Evolutionary conservation across 1,140 invertebrate species (phyloP), one percentile per base, ranked within the genome.

Genomic region (Wasmannia auropunctata): DNA sequence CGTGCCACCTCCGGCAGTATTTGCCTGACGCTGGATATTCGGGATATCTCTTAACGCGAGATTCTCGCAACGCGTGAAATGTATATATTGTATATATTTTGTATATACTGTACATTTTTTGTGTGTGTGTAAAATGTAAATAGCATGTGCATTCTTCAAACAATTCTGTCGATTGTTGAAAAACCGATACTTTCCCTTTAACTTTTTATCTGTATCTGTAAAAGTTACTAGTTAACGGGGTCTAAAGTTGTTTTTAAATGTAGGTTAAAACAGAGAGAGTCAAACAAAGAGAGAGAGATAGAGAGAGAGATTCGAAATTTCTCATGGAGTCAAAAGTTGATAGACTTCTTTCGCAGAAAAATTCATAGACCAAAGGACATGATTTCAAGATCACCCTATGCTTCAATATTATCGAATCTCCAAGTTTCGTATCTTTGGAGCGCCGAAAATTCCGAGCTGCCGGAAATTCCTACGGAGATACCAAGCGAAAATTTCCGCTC

Each of bases 1-100:
- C 79, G 67, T 83, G 67, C 79, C 79, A 83, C n/a, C 51, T 34
- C 37, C 79, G 79, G 51, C 49, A 58, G 67, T 81, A 72, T 81
- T 81, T 72, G 49, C 65, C 34, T 49, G 67, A 70, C 51, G 67
- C 79, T 28, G 67, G 67, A 83, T 74, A 83, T 72, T 58, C 54
- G 51, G 2, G 51, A 83, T 58, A 60, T 72, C 69, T 83, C 79
- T 83, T 83, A 83, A 83, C 79, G 37, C 67, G 51, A 22, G 51
- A 72, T 74, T 83, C 37, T 83, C 51, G n/a, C n/a, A 43, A 19
- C 31, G 37, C 37, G 49, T 72, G 54, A 83, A 46, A 58, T 51
- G 37, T 65, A n/a, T 40, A 65, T 25, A 25, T 25, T 60, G 6
- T 60, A 14, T 4, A 28, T 31, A 3, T 34, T 19, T 34, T 46